phyloP scores from a whole-genome alignment of 2,797 vertebrate species.

The Xiphorhynchus erythropygius region DNA sequence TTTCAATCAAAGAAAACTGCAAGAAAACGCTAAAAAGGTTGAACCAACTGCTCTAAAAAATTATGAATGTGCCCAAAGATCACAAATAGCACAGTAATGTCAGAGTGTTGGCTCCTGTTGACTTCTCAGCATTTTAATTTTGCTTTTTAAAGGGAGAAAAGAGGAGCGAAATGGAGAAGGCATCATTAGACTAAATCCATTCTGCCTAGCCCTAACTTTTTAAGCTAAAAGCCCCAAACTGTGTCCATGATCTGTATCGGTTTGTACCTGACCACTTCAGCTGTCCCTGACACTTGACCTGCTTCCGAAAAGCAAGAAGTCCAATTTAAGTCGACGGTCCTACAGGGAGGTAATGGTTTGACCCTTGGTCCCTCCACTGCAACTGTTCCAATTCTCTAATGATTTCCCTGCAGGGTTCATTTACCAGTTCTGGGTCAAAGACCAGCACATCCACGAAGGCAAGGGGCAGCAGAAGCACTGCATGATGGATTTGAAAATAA shows the following conservation, averaged over 20 bases:
- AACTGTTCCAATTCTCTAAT: slow-evolving; percentile 68
- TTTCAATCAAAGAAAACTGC: neutral
- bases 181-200: neutral
- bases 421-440: slow-evolving; percentile 75
- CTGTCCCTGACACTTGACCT: slow-evolving; percentile 53
- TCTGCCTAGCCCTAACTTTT: neutral
- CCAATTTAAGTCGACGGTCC: slow-evolving; percentile 61
- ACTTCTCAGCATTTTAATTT: neutral
- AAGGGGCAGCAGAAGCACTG: slow-evolving; percentile 36
- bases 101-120: neutral
- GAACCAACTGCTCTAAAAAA: neutral
- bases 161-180: neutral
- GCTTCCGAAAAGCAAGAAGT: slow-evolving; percentile 59
- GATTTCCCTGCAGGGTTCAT: slow-evolving; percentile 74
- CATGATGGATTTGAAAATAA: slow-evolving; percentile 64
- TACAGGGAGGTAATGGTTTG: slow-evolving; percentile 65
- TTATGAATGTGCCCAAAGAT: neutral
- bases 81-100: neutral
- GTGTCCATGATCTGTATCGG: neutral
- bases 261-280: neutral
- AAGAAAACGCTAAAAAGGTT: slow-evolving; percentile 13
- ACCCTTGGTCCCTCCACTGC: slow-evolving; percentile 55
- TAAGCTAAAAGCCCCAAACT: slow-evolving; percentile 11
- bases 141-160: neutral
- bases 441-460: slow-evolving; percentile 56